These are phyloP conservation scores for Netta rufina DNA, from an alignment of 2,797 vertebrate genomes.

Conservation along the genomic window DNA sequence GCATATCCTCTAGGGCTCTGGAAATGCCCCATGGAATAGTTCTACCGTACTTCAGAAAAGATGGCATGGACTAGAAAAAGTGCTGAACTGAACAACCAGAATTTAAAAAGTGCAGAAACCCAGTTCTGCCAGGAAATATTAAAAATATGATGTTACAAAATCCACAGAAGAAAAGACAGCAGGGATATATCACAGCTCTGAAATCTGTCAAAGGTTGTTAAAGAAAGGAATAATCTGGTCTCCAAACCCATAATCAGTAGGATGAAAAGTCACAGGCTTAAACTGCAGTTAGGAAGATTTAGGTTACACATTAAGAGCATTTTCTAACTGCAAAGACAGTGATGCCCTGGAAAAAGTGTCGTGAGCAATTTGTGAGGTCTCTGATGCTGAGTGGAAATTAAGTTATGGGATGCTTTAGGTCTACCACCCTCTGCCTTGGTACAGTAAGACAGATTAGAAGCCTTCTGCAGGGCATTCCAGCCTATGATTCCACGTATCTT, in stretches of 20 bases:
- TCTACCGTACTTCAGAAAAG: background rate
- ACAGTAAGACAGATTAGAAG: background rate
- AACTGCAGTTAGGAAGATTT: slow-evolving; percentile 18
- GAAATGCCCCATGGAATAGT: background rate
- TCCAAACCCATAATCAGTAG: background rate
- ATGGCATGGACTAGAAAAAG: background rate
- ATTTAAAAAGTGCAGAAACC: slow-evolving; percentile 12
- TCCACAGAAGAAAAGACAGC: background rate
- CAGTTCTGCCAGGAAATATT: slow-evolving; percentile 39
- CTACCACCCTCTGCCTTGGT: background rate
- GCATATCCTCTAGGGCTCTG: background rate
- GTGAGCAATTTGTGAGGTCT: background rate
- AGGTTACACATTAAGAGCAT: slow-evolving; percentile 10
- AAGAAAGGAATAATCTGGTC: slow-evolving; percentile 47
- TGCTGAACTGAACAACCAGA: background rate
- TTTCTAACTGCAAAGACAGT: slow-evolving; percentile 31
- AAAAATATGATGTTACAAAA: background rate
- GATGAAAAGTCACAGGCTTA: slow-evolving; percentile 51
- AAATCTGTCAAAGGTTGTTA: slow-evolving; percentile 25
- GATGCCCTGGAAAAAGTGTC: background rate
- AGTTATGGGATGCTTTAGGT: background rate
- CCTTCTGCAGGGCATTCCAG: background rate
- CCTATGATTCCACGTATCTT: background rate
- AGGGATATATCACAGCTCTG: background rate
- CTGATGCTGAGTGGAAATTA: background rate